A percentile compares a stretch with the other conserved stretches of the same genome.
These are phyloP conservation scores for Mystacornis crossleyi DNA, from an alignment of 2,113 vertebrate genomes.

Conservation along the genomic window DNA sequence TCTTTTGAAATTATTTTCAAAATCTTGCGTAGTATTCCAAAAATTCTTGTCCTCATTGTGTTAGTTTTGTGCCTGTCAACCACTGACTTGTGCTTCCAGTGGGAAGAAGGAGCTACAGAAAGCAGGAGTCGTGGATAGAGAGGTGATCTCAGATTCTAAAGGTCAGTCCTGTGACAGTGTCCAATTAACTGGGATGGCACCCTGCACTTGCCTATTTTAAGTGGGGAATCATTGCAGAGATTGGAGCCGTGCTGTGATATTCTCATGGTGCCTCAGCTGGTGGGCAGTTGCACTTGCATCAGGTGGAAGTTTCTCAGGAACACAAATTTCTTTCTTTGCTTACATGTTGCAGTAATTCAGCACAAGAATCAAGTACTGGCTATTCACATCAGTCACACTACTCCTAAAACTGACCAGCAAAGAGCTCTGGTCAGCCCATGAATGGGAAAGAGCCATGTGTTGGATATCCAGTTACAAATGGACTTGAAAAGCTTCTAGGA, in stretches of 20 bases:
- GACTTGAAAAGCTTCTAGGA: background rate
- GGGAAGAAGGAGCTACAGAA: background rate
- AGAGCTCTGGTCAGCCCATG: background rate
- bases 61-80: background rate
- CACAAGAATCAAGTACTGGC: background rate
- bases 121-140: fast-evolving
- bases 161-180: background rate
- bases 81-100: background rate
- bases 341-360: background rate
- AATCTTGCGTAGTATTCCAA: background rate
- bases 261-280: background rate
- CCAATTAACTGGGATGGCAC: background rate
- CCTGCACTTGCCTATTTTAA: background rate
- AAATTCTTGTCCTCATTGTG: background rate
- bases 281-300: background rate
- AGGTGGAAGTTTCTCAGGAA: background rate
- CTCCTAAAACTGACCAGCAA: background rate
- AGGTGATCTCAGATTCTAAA: background rate
- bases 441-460: background rate
- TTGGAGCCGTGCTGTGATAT: background rate
- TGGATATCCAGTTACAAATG: background rate
- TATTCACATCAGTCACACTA: background rate
- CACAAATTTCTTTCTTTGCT: background rate
- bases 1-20: background rate
- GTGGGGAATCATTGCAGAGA: background rate